phyloP scores from a whole-genome alignment of 1,140 invertebrate genomes.

The Cepaea nemoralis region DNA sequence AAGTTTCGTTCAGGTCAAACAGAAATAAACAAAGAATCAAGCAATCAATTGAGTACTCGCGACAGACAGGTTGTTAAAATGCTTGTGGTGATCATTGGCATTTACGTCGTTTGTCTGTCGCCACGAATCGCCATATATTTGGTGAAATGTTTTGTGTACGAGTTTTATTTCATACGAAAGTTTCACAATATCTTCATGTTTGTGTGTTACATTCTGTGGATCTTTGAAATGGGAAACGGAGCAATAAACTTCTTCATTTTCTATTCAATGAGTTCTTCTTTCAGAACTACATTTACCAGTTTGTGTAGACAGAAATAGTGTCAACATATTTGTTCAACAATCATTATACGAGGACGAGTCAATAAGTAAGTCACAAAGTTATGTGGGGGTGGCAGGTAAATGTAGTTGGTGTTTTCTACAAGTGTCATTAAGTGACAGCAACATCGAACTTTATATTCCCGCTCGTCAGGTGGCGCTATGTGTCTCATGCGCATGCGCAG shows the following conservation, averaged over 20 bases:
- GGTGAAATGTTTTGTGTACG: background rate
- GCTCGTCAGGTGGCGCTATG: no score
- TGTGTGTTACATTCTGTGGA: background rate
- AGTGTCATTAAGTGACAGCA: no score
- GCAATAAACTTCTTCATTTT: conserved; percentile 19
- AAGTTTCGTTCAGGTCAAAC: conserved; percentile 5
- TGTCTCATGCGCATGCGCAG: no score
- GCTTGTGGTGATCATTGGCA: conserved; percentile 15
- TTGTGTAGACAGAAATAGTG: background rate
- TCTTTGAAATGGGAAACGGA: conserved; percentile 11
- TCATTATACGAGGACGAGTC: no score
- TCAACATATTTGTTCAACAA: no score
- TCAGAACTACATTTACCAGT: conserved; percentile 1
- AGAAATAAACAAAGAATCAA: background rate
- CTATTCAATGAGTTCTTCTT: conserved; percentile 12
- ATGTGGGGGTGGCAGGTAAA: no score
- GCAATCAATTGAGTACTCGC: background rate
- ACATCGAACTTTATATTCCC: no score
- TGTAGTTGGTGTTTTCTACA: no score
- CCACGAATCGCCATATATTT: conserved; percentile 16
- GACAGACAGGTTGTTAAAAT: conserved; percentile 32
- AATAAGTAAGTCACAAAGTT: no score
- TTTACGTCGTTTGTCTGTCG: background rate
- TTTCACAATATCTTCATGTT: conserved; percentile 26
- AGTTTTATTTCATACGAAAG: conserved; percentile 13